A percentile compares a stretch with the other conserved stretches of the same genome.
Evolutionary conservation across 2,888 invertebrate genomes (phyloP).

Genomic region (Agrypnus murinus): DNA sequence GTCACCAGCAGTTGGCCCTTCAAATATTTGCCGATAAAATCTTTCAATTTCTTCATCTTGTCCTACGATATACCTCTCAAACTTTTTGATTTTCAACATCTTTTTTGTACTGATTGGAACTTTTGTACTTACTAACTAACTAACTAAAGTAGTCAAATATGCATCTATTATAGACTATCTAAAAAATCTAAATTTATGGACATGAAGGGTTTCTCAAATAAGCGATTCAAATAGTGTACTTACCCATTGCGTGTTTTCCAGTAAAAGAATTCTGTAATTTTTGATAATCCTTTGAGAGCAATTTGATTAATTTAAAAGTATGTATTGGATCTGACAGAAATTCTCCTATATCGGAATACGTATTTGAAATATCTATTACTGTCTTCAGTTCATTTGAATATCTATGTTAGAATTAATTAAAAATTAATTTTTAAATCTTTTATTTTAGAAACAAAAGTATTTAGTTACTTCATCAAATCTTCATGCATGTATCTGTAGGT

Average conservation of each 20-base stretch:
- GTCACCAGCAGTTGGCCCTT: too few relatives aligned
- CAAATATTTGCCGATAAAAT: too few relatives aligned
- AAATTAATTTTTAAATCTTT: neutral
- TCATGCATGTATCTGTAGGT: neutral
- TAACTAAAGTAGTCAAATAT: too few relatives aligned
- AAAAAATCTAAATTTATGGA: too few relatives aligned
- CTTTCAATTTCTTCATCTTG: too few relatives aligned
- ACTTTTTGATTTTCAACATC: too few relatives aligned
- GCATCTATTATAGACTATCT: too few relatives aligned
- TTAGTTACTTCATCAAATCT: neutral
- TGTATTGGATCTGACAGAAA: constrained; percentile 20
- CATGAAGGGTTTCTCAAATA: too few relatives aligned
- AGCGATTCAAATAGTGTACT: neutral
- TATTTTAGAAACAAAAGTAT: neutral
- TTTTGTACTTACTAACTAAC: too few relatives aligned
- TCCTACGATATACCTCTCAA: too few relatives aligned
- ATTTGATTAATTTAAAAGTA: constrained; percentile 14
- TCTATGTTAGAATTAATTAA: neutral
- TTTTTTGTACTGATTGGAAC: too few relatives aligned
- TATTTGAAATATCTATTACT: neutral
- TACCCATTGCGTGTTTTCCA: neutral
- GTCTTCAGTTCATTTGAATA: neutral
- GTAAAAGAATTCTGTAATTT: neutral
- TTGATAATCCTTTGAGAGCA: neutral
- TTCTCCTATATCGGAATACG: neutral